Evolutionary conservation across 2,113 vertebrate species (phyloP).

Genomic region (Phalacrocorax brasilianus): DNA sequence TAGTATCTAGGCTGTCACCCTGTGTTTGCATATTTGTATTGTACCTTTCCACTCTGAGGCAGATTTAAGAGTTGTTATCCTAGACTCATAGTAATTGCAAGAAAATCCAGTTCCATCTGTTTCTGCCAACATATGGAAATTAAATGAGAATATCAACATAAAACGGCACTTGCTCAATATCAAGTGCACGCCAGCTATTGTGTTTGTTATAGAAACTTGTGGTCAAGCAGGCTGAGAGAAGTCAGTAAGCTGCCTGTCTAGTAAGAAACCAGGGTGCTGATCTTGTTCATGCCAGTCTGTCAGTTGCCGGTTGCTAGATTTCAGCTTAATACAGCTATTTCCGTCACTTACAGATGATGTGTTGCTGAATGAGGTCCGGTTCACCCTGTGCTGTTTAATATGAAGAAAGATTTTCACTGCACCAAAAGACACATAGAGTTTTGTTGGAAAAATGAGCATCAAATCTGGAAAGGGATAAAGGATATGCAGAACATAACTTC

Average conservation of each 20-base stretch:
- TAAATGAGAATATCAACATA: conserved; percentile 54
- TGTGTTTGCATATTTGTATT: neutral
- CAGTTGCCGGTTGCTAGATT: neutral
- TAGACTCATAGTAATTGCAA: conserved; percentile 42
- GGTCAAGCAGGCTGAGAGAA: conserved; percentile 5
- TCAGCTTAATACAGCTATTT: neutral
- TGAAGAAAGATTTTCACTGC: neutral
- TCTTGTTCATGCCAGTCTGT: conserved; percentile 8
- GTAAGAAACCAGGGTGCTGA: neutral
- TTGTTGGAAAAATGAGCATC: neutral
- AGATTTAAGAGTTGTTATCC: conserved; percentile 37
- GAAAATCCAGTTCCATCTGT: conserved; percentile 62
- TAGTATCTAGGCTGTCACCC: neutral
- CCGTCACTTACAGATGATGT: neutral
- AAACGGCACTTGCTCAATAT: conserved; percentile 17
- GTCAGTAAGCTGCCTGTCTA: neutral
- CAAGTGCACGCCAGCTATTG: neutral
- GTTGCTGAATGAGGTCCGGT: neutral
- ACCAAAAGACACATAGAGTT: neutral
- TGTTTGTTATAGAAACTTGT: conserved; percentile 28
- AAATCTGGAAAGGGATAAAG: neutral
- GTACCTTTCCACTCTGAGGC: neutral
- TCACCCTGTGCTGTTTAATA: neutral
- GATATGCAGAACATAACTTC: neutral
- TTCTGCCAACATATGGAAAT: conserved; percentile 53